These are phyloP conservation scores for Penelope pileata DNA, from an alignment of 2,113 vertebrate genomes.

Conservation along the genomic window DNA sequence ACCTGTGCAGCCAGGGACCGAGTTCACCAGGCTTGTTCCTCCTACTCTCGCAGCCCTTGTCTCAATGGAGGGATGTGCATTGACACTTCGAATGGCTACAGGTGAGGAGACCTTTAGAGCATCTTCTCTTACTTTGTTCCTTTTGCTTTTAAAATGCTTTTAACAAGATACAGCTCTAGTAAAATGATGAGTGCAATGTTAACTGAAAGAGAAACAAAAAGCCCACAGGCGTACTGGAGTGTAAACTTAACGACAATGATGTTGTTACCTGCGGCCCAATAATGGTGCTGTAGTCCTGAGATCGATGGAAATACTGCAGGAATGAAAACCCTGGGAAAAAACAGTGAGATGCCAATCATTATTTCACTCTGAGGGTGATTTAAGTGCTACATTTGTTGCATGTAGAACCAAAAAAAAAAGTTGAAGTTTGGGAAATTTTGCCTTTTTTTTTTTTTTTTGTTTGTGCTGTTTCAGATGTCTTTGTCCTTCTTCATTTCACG, in stretches of 20 bases:
- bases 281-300: background rate
- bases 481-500: slow-evolving; percentile 85
- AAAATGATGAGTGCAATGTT: background rate
- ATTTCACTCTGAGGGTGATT: background rate
- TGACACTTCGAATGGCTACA: slow-evolving; percentile 85
- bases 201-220: background rate
- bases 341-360: background rate
- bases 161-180: background rate
- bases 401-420: background rate
- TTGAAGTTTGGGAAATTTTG: background rate
- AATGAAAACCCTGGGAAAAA: background rate
- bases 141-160: fast-evolving
- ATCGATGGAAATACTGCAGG: background rate
- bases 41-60: slow-evolving; percentile 84
- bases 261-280: fast-evolving
- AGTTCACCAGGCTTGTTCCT: slow-evolving; percentile 80
- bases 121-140: background rate
- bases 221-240: fast-evolving
- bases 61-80: slow-evolving; percentile 84
- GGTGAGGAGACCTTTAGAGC: slow-evolving; percentile 70
- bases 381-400: background rate
- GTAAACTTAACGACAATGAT: background rate
- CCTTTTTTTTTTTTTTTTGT: background rate
- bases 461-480: slow-evolving; percentile 80
- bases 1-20: slow-evolving; percentile 76